Conservation (phyloP, 2,888 invertebrate species). For the Mimas tiliae region DNA sequence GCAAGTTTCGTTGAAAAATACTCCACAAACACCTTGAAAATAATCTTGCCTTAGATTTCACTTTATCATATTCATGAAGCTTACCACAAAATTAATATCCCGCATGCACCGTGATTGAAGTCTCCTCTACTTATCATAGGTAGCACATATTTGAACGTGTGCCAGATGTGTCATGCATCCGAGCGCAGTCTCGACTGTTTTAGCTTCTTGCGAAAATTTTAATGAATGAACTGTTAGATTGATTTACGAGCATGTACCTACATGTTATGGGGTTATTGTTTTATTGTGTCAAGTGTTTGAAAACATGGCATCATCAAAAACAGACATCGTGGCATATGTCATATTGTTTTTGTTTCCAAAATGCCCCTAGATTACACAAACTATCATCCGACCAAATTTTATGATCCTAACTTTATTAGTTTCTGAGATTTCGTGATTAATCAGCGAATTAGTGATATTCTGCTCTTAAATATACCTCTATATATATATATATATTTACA, state of each 20-base stretch:
- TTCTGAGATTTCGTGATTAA: too few relatives aligned
- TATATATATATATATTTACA: too few relatives aligned
- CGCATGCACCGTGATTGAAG: constrained; percentile 6
- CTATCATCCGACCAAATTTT: too few relatives aligned
- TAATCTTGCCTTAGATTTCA: background rate
- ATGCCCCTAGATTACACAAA: too few relatives aligned
- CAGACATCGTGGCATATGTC: background rate
- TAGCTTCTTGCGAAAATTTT: constrained; percentile 47
- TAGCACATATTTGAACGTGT: constrained; percentile 50
- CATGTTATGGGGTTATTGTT: background rate
- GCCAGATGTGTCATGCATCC: constrained; percentile 55
- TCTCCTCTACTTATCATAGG: constrained; percentile 20
- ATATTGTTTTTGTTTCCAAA: background rate
- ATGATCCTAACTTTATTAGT: too few relatives aligned
- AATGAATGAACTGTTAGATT: constrained; percentile 44
- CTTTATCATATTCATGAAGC: background rate
- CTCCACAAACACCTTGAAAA: background rate
- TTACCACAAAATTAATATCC: background rate
- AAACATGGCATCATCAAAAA: background rate
- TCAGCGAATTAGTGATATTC: too few relatives aligned
- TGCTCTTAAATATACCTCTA: too few relatives aligned
- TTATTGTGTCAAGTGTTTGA: background rate
- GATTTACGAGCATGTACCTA: constrained; percentile 32
- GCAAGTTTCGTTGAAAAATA: too few relatives aligned
- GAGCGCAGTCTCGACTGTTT: constrained; percentile 38